A percentile compares a stretch with the other conserved stretches of the same genome.
Evolutionary conservation across 1,140 invertebrate genomes (phyloP).

Genomic region (Panonychus citri): DNA sequence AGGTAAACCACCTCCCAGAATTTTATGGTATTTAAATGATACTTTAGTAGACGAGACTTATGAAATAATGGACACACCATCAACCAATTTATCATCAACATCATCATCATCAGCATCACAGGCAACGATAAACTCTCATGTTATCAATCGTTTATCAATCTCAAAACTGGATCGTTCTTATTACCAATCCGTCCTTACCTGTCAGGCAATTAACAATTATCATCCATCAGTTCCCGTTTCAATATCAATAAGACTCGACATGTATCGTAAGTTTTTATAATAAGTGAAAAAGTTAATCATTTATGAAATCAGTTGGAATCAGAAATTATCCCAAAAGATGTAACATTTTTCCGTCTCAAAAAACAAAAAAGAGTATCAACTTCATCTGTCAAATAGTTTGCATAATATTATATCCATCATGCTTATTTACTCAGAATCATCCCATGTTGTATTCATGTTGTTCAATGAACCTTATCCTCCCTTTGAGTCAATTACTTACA

Average conservation of each 20-base stretch:
- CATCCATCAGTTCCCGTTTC: background rate
- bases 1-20: slow-evolving; percentile 1
- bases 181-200: slow-evolving; percentile 4
- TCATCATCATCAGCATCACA: background rate
- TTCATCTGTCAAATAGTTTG: too few relatives aligned
- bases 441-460: too few relatives aligned
- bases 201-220: background rate
- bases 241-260: background rate
- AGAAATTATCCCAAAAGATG: too few relatives aligned
- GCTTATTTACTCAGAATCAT: too few relatives aligned
- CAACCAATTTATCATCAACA: background rate
- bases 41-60: background rate
- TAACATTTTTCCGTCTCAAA: too few relatives aligned
- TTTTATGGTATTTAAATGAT: slow-evolving; percentile 3
- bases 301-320: too few relatives aligned
- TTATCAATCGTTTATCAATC: background rate
- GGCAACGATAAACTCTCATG: background rate
- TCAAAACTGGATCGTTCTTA: background rate
- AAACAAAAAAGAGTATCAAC: too few relatives aligned
- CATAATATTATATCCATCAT: too few relatives aligned
- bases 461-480: too few relatives aligned
- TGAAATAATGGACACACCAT: background rate
- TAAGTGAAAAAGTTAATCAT: too few relatives aligned
- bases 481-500: too few relatives aligned
- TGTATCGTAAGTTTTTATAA: background rate